phyloP scores from a whole-genome alignment of 1,140 invertebrate species.

The Monomorium pharaonis region DNA sequence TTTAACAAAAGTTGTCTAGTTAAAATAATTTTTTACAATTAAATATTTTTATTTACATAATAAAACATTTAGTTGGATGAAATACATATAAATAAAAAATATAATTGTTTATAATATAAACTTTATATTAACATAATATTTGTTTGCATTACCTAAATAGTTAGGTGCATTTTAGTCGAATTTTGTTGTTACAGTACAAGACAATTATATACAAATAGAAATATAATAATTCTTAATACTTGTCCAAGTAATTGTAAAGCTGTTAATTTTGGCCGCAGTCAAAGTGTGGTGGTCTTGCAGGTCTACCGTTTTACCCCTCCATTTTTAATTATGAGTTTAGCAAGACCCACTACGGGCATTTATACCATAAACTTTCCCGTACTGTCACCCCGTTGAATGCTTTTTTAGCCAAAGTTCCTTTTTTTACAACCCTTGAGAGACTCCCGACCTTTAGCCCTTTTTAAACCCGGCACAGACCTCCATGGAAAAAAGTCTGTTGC shows the following conservation, averaged over 20 bases:
- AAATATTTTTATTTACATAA: too few relatives aligned
- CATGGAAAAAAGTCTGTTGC: constrained; percentile 80
- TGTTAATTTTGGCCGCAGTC: constrained; percentile 37
- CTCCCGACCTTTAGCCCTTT: constrained; percentile 34
- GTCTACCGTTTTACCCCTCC: constrained; percentile 32
- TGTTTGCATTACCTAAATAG: too few relatives aligned
- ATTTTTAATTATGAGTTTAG: constrained; percentile 14
- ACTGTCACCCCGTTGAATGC: constrained; percentile 79
- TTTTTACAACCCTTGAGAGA: constrained; percentile 82
- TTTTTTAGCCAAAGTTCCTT: constrained; percentile 74
- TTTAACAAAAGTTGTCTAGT: too few relatives aligned
- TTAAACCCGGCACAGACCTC: constrained; percentile 25
- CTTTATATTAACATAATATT: too few relatives aligned
- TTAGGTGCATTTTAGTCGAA: too few relatives aligned
- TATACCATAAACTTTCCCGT: constrained; percentile 76
- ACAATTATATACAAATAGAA: neutral
- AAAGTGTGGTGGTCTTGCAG: constrained; percentile 56
- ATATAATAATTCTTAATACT: neutral
- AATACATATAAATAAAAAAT: too few relatives aligned
- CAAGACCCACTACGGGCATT: constrained; percentile 63
- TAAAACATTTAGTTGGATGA: too few relatives aligned
- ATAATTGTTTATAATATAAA: too few relatives aligned
- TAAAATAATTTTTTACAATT: too few relatives aligned
- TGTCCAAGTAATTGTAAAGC: constrained; percentile 21
- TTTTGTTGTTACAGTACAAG: too few relatives aligned